phyloP scores from a whole-genome alignment of 2,797 vertebrate species.

The Mergus octosetaceus region DNA sequence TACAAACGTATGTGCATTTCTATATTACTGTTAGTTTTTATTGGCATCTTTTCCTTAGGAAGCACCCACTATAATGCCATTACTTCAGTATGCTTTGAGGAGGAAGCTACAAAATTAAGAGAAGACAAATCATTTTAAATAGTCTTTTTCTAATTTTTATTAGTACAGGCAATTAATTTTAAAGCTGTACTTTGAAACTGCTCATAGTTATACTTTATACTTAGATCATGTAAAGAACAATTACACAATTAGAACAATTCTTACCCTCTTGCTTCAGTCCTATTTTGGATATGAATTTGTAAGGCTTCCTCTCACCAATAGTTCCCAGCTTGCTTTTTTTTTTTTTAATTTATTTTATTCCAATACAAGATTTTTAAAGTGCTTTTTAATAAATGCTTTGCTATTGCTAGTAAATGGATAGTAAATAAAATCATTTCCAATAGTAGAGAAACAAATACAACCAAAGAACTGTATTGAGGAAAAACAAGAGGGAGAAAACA shows the following conservation, averaged over 20 bases:
- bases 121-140: constrained; percentile 43
- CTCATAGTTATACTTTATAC: background rate
- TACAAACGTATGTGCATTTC: background rate
- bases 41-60: constrained; percentile 36
- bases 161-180: constrained; percentile 43
- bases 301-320: background rate
- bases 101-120: background rate
- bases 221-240: too few species aligned
- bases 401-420: background rate
- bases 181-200: constrained; percentile 7
- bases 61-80: background rate
- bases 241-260: background rate
- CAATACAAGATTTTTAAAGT: background rate
- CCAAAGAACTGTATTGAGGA: background rate
- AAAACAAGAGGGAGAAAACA: background rate
- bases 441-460: background rate
- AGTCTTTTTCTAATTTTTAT: constrained; percentile 49
- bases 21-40: constrained; percentile 8
- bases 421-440: background rate
- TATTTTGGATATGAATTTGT: background rate
- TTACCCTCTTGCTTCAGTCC: background rate
- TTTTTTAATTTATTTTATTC: background rate
- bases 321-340: background rate
- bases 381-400: background rate
- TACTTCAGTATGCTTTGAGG: background rate